A percentile compares a stretch with the other conserved stretches of the same genome.
Conservation (phyloP, 1,140 invertebrate genomes). For the Orchestia grillus region DNA sequence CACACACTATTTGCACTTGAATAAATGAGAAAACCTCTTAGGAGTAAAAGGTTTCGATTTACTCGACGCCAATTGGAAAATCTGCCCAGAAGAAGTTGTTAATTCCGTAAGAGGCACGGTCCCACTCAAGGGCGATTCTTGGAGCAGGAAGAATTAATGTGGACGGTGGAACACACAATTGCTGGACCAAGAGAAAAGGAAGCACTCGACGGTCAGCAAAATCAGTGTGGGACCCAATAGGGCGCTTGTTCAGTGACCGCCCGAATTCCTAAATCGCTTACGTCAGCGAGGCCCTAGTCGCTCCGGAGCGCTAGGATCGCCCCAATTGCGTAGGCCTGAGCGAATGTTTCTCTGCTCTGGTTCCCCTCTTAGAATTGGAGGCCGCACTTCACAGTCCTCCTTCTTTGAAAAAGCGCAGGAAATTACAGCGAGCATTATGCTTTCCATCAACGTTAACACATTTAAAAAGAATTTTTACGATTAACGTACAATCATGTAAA, state of each 20-base stretch:
- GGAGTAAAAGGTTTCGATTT: too few relatives aligned
- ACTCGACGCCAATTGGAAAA: too few relatives aligned
- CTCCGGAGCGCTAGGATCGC: neutral
- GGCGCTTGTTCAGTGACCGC: neutral
- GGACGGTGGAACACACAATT: slow-evolving; percentile 22
- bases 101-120: too few relatives aligned
- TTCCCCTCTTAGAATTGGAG: neutral
- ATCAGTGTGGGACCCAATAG: slow-evolving; percentile 30
- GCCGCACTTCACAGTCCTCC: neutral
- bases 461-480: neutral
- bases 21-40: too few relatives aligned
- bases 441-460: neutral
- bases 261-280: slow-evolving; percentile 44
- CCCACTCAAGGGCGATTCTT: neutral
- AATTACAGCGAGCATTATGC: neutral
- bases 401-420: neutral
- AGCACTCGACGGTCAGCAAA: slow-evolving; percentile 37
- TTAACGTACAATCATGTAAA: neutral
- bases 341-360: neutral
- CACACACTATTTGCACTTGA: too few relatives aligned
- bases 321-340: slow-evolving; percentile 34
- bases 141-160: neutral
- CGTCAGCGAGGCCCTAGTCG: neutral
- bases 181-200: slow-evolving; percentile 38
- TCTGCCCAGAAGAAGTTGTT: too few relatives aligned